Base-by-base conservation (phyloP, 2,797 vertebrate species). In the Girardinus metallicus region DNA sequence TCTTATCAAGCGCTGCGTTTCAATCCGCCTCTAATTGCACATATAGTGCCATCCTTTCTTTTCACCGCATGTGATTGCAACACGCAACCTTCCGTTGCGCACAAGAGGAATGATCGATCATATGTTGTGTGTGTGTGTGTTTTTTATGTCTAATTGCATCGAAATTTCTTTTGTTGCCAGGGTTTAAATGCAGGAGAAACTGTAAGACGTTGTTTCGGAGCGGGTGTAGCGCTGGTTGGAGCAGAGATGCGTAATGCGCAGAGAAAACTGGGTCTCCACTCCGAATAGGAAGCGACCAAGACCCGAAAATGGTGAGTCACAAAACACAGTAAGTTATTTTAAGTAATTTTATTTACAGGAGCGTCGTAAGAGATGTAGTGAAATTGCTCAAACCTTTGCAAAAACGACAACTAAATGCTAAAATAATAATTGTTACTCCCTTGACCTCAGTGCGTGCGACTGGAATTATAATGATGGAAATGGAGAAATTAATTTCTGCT, bases 11-110 rank as follows among this genome's bases (percentile, higher is more conserved):
- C 86, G 82, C 80, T 88, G 89, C 91, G 83, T 93, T 92, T 95
- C 90, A 95, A 95, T 92, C 91, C 86, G 72, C 77, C 81, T 87
- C 92, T 95, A 96, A 95, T 95, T 95, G 93, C 94, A 94, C 79
- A 91, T 91, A 84, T 89, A 86, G 91, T 86, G 87, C 86, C 89
- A 88, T 91, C 91, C 85, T 93, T 91, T 94, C 91, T 92, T 94
- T 93, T 93, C 87, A 85, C 82, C n/a, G 87, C 86, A 81, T 92
- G 89, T 94, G 93, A 95, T 95, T 94, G 91, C 93, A 91, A 92
- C 80, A 87, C 51, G 34, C 92, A 90, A 87, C 85, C 87, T 88
- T 87, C 86, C 80, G 86, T 86, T 80, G 87, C 87, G 87, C 89
- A 77, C 88, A 73, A 91, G 88, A 87, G 86, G 82, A 89, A 87